Percentiles rank a stretch among this genome's conserved stretches.
These are phyloP conservation scores for Scolopax bukidnonensis DNA, from an alignment of 2,797 vertebrate genomes.

Conservation along the genomic window DNA sequence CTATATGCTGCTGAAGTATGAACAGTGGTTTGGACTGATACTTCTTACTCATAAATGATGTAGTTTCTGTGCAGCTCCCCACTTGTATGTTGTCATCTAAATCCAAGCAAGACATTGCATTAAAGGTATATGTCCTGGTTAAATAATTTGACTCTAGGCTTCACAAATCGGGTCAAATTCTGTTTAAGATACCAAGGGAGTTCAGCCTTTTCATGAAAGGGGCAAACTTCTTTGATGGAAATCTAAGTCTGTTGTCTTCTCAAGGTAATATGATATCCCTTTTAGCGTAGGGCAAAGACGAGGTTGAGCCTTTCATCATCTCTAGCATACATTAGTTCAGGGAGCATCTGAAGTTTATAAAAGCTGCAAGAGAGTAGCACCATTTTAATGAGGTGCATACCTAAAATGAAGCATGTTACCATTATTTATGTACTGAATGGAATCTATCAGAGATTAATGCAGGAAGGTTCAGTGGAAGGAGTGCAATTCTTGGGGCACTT, in stretches of 20 bases:
- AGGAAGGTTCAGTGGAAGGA: background rate
- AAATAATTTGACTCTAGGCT: background rate
- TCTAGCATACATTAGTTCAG: conserved; percentile 8
- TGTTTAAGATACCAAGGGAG: background rate
- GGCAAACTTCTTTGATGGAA: conserved; percentile 9
- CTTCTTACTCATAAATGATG: background rate
- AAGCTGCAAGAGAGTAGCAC: background rate
- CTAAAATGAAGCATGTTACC: background rate
- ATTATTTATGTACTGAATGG: conserved; percentile 58
- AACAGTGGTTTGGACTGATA: background rate
- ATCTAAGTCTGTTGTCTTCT: conserved; percentile 19
- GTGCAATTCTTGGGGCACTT: background rate
- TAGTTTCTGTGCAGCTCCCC: background rate
- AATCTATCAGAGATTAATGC: conserved; percentile 5
- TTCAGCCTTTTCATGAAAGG: background rate
- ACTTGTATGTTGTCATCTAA: background rate
- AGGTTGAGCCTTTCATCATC: conserved; percentile 54
- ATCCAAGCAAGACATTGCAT: background rate
- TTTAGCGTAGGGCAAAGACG: background rate
- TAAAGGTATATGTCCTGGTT: background rate
- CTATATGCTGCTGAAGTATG: background rate
- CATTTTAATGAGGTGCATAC: conserved; percentile 43
- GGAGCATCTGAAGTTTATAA: conserved; percentile 55
- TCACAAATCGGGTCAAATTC: background rate
- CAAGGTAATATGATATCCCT: conserved; percentile 1